These are phyloP conservation scores for Arbacia lixula DNA, from an alignment of 53 echinoderm and acorn worm species.

Conservation along the genomic window DNA sequence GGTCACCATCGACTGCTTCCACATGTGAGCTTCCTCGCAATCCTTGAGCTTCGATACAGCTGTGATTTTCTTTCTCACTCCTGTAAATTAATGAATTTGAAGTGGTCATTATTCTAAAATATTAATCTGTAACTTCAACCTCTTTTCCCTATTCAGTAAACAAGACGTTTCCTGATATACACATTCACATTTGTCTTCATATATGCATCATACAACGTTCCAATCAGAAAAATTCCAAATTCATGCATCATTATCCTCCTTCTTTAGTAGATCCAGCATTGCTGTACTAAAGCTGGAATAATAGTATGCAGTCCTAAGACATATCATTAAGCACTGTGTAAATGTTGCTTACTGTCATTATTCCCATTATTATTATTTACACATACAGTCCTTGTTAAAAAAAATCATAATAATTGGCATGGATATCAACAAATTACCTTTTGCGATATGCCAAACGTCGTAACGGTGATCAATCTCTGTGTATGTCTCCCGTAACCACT, in stretches of 20 bases:
- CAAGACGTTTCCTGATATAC: too few species aligned
- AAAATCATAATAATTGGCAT: background rate
- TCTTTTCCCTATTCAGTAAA: too few species aligned
- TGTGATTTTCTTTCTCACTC: constrained; percentile 11
- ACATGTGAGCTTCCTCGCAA: background rate
- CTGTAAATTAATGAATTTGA: background rate
- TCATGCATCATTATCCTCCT: too few species aligned
- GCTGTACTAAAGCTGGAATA: too few species aligned
- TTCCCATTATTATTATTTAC: background rate
- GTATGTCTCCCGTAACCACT: constrained; percentile 46
- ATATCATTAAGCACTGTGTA: background rate
- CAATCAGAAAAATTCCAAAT: too few species aligned
- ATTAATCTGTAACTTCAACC: too few species aligned
- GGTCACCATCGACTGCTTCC: constrained; percentile 52
- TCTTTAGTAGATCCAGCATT: too few species aligned
- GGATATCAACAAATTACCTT: constrained; percentile 48
- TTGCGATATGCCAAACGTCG: constrained; percentile 75
- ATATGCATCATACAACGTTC: too few species aligned
- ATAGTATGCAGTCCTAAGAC: too few species aligned
- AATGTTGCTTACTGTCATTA: background rate
- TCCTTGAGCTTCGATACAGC: constrained; percentile 16
- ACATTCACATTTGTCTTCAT: too few species aligned
- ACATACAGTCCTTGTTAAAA: background rate
- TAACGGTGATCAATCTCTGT: constrained; percentile 52
- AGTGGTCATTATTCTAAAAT: background rate